Conservation (phyloP, 1,140 invertebrate genomes). For the Drosophila ercepeae region DNA sequence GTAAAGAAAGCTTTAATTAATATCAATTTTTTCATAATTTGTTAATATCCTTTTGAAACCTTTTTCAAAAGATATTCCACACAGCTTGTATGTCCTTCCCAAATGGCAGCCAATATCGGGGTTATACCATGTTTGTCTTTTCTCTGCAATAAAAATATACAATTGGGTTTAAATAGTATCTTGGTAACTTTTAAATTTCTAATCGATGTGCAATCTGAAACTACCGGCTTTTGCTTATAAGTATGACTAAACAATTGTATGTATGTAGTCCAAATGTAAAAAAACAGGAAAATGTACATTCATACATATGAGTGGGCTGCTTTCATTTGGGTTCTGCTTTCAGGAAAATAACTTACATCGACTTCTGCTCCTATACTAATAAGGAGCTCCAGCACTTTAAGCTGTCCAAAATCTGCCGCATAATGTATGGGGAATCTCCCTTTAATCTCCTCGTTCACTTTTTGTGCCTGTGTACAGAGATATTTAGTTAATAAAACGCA, state of each 20-base stretch:
- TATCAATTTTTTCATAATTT: no score
- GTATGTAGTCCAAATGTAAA: conserved; percentile 2
- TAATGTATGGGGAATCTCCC: conserved; percentile 94
- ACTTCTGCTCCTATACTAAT: conserved; percentile 95
- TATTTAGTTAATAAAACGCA: conserved; percentile 1
- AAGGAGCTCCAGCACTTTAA: conserved; percentile 94
- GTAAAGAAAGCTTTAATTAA: background rate
- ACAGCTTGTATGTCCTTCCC: conserved; percentile 97
- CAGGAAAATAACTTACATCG: conserved; percentile 89
- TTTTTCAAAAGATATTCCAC: conserved; percentile 94
- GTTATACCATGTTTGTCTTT: conserved; percentile 97
- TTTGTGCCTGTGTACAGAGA: conserved; percentile 85
- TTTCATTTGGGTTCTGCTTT: background rate
- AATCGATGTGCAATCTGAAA: background rate
- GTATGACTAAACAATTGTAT: conserved; percentile 31
- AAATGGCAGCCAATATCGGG: conserved; percentile 95
- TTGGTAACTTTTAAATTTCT: no score
- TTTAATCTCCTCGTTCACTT: conserved; percentile 94
- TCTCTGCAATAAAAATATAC: conserved; percentile 41
- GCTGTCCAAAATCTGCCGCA: conserved; percentile 97
- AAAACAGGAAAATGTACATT: background rate
- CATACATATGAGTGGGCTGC: background rate
- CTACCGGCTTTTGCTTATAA: background rate
- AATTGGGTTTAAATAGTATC: background rate
- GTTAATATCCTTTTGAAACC: conserved; percentile 50